Evolutionary conservation across 2,113 vertebrate genomes (phyloP).

Genomic region (Recurvirostra avosetta): DNA sequence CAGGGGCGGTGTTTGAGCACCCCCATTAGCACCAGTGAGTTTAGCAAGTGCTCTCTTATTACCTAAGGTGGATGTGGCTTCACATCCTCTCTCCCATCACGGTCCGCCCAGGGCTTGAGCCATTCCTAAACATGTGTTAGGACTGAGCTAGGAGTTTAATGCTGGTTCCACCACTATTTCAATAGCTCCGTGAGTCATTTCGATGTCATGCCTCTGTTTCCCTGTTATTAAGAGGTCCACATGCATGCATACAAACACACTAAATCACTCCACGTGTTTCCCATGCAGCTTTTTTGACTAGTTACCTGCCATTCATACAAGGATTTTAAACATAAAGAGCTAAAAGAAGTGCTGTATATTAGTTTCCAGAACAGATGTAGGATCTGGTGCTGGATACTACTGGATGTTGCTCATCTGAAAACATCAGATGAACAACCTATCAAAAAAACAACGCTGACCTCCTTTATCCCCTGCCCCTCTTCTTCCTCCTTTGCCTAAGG

Average conservation of each 20-base stretch:
- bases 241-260: not conserved
- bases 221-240: slow-evolving; percentile 38
- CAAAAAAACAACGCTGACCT: not conserved
- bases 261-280: not conserved
- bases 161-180: slow-evolving; percentile 21
- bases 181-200: not conserved
- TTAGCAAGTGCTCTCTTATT: not conserved
- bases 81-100: rapidly evolving
- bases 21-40: not conserved
- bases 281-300: not conserved
- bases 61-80: not conserved
- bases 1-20: not conserved
- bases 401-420: not conserved
- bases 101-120: not conserved
- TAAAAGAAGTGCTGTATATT: not conserved
- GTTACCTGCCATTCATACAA: not conserved
- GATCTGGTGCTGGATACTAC: not conserved
- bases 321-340: not conserved
- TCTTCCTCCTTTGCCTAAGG: not conserved
- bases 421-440: not conserved
- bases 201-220: slow-evolving; percentile 30
- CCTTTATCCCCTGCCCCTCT: not conserved
- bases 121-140: not conserved
- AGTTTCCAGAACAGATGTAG: not conserved
- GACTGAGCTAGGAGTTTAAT: not conserved